Evolutionary conservation across 2,797 vertebrate genomes (phyloP).

Genomic region (Garrulus glandarius): DNA sequence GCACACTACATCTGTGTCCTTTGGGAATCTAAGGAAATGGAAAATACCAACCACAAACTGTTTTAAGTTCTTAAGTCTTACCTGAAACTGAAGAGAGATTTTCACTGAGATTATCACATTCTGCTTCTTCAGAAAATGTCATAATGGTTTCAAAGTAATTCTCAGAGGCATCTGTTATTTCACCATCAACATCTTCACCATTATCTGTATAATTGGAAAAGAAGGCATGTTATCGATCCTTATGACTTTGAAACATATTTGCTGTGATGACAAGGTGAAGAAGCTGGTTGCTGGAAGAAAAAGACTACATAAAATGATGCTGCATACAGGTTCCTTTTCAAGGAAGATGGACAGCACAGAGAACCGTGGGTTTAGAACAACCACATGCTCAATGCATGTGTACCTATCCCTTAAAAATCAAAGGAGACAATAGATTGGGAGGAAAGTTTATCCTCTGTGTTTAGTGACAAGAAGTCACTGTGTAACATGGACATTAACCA

Average conservation of each 20-base stretch:
- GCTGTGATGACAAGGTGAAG: neutral
- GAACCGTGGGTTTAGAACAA: neutral
- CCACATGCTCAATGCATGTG: neutral
- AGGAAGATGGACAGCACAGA: neutral
- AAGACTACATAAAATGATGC: neutral
- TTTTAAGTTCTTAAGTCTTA: neutral
- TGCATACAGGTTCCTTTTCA: neutral
- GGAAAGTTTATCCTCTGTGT: neutral
- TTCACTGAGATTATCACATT: constrained; percentile 44
- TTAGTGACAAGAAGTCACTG: neutral
- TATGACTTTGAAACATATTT: neutral
- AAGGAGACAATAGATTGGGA: neutral
- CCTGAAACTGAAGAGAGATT: constrained; percentile 25
- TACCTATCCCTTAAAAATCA: neutral
- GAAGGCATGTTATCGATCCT: neutral
- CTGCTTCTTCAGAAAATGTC: constrained; percentile 59
- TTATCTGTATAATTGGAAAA: neutral
- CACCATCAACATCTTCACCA: neutral
- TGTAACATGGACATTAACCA: neutral
- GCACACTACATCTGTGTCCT: neutral
- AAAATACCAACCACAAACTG: neutral
- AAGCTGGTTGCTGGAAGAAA: neutral
- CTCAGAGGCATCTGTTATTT: neutral
- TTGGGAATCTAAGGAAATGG: neutral
- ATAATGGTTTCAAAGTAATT: neutral